Evolutionary conservation across 35 echinoderm and acorn worm genomes (phyloP), one percentile per base, ranked within the genome.

Genomic region (Ptychodera flava): DNA sequence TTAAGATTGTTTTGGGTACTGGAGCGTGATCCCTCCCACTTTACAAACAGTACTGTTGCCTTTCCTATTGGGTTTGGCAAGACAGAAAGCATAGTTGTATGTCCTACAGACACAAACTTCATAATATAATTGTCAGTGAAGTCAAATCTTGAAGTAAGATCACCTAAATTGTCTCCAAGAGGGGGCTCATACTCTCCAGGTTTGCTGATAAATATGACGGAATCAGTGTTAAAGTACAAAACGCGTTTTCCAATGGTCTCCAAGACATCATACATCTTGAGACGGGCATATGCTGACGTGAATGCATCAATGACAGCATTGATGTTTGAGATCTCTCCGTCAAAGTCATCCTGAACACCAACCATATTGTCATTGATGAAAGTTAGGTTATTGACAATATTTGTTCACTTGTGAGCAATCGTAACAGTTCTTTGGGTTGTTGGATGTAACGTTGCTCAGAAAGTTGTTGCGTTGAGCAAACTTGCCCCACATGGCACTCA

Each of bases 381-480:
- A n/a, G n/a, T n/a, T n/a, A n/a, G n/a, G n/a, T n/a, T n/a, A n/a
- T n/a, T n/a, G 22, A 29, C 88, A 83, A 33, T 31, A 33, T 31
- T 16, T 29, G 28, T 29, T n/a, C 1, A 33, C 77, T 53, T 1
- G 31, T 16, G 1, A 92, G 32, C 30, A 82, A 78, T 32, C 85
- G 31, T 10, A 84, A 85, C 16, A 92, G 31, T 29, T 89, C 45
- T 1, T 29, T 45, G 1, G 78, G 79, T 28, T 38, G 36, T 22
- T 37, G 38, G 0, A 88, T 78, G 79, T 53, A 84, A 34, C 28
- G 12, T 0, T 85, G 83, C 34, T 91, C 77, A 22, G 78, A 29
- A 91, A 27, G 30, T 91, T 91, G 16, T 78, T 76, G 1, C 34
- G 29, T 79, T 92, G 87, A 30, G 79, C 91, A 84, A 92, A 92